Evolutionary conservation across 1,140 invertebrate species (phyloP), one percentile per base, ranked within the genome.

Genomic region (Paralvinella palmiformis): DNA sequence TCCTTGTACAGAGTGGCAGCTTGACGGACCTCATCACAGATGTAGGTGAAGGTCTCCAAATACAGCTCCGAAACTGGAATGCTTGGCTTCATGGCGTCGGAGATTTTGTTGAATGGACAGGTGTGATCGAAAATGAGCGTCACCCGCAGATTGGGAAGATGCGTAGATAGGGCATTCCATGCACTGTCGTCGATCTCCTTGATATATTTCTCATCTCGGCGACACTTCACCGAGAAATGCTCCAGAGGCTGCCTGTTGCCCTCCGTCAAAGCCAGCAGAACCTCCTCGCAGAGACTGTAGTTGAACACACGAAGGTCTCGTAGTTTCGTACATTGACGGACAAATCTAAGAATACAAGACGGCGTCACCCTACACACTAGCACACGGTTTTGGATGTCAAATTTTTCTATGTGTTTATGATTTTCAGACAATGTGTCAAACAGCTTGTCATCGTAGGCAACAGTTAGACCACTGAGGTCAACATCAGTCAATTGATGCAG

Each of bases 71-170:
- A 55, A 5, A 75, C 69, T 52, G 75, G 75, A 20, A 77, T 73
- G 53, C 71, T 69, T 57, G 75, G 69, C 60, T 73, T 72, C 67
- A 75, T 69, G 15, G 75, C 69, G 27, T 69, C 67, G 17, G 64
- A 44, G 6, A 77, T 68, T 37, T 65, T 66, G 37, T 69, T 44
- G 0, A 71, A 61, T 27, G 73, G 73, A 62, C 69, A 71, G 1
- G 74, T 77, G 60, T 73, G 72, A 57, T 77, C 74, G 72, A 77
- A 77, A 20, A 59, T 64, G 10, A 77, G 66, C 5, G 66, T 69
- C 1, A 77, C 74, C 33, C 65, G 64, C 24, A 77, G 66, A 20
- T 69, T 44, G 31, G 74, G 73, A 24, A 65, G 64, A 17, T 58
- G 60, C 3, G 35, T 57, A 5, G 65, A 59, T 10, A 77, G 33